Evolutionary conservation across 2,113 vertebrate genomes (phyloP).

Genomic region (Chamaea fasciata): DNA sequence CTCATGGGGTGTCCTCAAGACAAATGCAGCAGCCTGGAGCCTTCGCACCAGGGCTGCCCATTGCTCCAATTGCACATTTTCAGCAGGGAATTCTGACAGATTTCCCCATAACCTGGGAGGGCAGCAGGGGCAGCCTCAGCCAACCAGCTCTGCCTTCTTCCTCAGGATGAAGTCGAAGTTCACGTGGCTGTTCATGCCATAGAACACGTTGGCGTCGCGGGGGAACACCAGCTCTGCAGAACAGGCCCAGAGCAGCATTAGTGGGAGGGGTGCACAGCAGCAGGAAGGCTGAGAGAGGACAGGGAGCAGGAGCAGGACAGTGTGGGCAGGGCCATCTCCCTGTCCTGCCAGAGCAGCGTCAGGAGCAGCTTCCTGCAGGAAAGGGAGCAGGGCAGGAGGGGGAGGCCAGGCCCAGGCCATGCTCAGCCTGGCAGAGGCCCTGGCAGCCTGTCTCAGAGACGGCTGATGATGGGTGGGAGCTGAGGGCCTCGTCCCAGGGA

Average conservation of each 20-base stretch:
- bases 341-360: accelerated
- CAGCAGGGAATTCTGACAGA: neutral
- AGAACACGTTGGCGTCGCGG: slow-evolving; percentile 89
- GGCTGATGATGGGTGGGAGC: neutral
- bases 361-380: neutral
- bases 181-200: slow-evolving; percentile 91
- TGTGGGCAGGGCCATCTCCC: accelerated
- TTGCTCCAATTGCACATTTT: neutral
- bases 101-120: neutral
- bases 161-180: slow-evolving; percentile 92
- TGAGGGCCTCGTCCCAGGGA: neutral
- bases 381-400: neutral
- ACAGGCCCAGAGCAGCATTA: neutral
- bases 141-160: slow-evolving; percentile 55
- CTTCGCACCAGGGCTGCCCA: neutral
- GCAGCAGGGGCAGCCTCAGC: neutral
- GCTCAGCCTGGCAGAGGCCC: neutral
- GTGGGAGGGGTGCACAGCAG: neutral
- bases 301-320: neutral
- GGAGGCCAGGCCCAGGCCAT: neutral
- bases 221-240: slow-evolving; percentile 88
- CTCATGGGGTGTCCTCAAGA: neutral
- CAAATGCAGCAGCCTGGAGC: neutral
- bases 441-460: neutral
- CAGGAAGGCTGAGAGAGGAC: neutral